These are phyloP conservation scores for Sitophilus oryzae DNA, from an alignment of 1,140 invertebrate species.

Conservation along the genomic window DNA sequence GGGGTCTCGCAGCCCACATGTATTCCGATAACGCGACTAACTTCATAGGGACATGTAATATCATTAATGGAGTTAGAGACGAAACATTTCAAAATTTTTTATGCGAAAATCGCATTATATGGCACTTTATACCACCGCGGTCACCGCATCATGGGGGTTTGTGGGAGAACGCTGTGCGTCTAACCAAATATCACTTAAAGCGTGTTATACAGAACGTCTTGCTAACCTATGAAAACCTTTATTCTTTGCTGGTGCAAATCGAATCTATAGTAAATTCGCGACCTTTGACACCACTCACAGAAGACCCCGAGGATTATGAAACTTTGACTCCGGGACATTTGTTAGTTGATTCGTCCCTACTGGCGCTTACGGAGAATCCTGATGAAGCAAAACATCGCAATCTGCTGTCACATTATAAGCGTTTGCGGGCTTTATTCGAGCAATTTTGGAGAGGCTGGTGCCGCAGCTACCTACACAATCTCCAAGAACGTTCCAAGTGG, in stretches of 20 bases:
- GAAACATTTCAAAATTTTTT: not conserved
- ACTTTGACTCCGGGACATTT: slow-evolving; percentile 43
- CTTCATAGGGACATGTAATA: slow-evolving; percentile 20
- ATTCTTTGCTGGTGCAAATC: slow-evolving; percentile 27
- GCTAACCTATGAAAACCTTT: slow-evolving; percentile 37
- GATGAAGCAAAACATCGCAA: no score
- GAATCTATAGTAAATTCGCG: slow-evolving; percentile 38
- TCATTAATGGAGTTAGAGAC: no score
- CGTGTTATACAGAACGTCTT: slow-evolving; percentile 29
- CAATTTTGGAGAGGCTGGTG: no score
- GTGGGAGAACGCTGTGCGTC: slow-evolving; percentile 33
- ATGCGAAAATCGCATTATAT: slow-evolving; percentile 5
- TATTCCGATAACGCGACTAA: slow-evolving; percentile 22
- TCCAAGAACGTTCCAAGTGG: no score
- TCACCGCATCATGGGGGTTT: slow-evolving; percentile 35
- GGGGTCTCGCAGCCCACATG: slow-evolving; percentile 26
- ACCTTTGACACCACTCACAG: slow-evolving; percentile 34
- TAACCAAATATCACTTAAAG: slow-evolving; percentile 35
- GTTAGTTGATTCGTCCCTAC: slow-evolving; percentile 37
- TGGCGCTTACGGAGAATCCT: slow-evolving; percentile 25
- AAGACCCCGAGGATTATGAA: slow-evolving; percentile 30
- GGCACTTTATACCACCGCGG: slow-evolving; percentile 33
- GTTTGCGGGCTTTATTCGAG: no score
- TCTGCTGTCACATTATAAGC: no score
- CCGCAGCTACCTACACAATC: no score